A percentile compares a stretch with the other conserved stretches of the same genome.
Conservation (phyloP, 2,888 invertebrate genomes). For the Leucophenga maculata region DNA sequence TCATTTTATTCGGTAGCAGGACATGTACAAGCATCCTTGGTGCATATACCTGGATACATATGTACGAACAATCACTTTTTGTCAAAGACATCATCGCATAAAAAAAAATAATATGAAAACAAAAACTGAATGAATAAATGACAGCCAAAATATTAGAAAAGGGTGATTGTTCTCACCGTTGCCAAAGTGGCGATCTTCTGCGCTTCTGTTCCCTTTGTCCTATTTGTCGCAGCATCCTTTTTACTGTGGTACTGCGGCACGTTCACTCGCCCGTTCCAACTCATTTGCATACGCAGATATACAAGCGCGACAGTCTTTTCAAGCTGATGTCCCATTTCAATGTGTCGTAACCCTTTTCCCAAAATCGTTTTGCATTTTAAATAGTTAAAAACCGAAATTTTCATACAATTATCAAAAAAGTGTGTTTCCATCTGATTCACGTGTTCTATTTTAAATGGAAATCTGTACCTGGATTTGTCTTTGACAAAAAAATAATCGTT, state of each 20-base stretch:
- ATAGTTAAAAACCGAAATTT: neutral
- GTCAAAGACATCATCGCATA: neutral
- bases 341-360: constrained; percentile 13
- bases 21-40: constrained; percentile 7
- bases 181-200: constrained; percentile 59
- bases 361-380: constrained; percentile 18
- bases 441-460: constrained; percentile 13
- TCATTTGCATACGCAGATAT: constrained; percentile 19
- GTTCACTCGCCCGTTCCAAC: neutral
- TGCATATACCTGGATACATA: neutral
- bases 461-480: constrained; percentile 18
- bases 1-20: constrained; percentile 12
- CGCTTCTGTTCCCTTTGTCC: neutral
- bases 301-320: constrained; percentile 16
- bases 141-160: constrained; percentile 34
- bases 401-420: neutral
- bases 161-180: constrained; percentile 56
- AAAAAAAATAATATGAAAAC: constrained; percentile 1
- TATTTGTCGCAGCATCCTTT: constrained; percentile 6
- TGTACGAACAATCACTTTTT: constrained; percentile 12
- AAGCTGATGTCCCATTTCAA: constrained; percentile 17
- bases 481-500: neutral
- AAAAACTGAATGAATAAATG: constrained; percentile 13
- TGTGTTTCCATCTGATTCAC: neutral
- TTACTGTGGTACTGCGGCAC: neutral